Conservation (phyloP, 2,888 invertebrate species). For the Agonopterix alstromeriana region DNA sequence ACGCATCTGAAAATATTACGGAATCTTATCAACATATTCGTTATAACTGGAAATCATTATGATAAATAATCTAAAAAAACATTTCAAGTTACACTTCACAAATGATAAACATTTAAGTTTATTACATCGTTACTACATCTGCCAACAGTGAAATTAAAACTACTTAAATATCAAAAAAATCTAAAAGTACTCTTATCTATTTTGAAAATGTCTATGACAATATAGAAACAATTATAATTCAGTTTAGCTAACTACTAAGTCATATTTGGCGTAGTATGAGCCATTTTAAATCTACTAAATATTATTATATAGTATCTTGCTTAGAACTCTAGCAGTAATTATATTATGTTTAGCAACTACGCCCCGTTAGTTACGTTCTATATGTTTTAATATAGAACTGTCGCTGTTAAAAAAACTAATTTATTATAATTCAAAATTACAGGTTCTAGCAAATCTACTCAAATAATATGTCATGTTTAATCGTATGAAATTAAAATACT, state of each 20-base stretch:
- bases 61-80: background rate
- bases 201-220: constrained; percentile 13
- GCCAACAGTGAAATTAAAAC: constrained; percentile 13
- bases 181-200: constrained; percentile 23
- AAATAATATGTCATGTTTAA: constrained; percentile 44
- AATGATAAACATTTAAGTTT: background rate
- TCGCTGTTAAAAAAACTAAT: constrained; percentile 55
- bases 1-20: constrained; percentile 80
- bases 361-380: constrained; percentile 72
- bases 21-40: background rate
- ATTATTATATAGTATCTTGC: constrained; percentile 39
- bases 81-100: background rate
- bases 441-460: constrained; percentile 71
- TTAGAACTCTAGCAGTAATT: constrained; percentile 48
- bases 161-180: constrained; percentile 43
- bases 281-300: constrained; percentile 46
- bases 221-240: constrained; percentile 24
- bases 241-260: constrained; percentile 50
- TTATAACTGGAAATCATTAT: background rate
- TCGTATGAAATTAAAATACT: constrained; percentile 57
- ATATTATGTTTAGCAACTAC: constrained; percentile 68
- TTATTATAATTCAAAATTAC: constrained; percentile 53
- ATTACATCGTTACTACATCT: constrained; percentile 1
- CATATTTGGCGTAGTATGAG: constrained; percentile 43
- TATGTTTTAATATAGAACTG: constrained; percentile 57